These are phyloP conservation scores for Onychostruthus taczanowskii DNA, from an alignment of 2,113 vertebrate genomes.

Conservation along the genomic window DNA sequence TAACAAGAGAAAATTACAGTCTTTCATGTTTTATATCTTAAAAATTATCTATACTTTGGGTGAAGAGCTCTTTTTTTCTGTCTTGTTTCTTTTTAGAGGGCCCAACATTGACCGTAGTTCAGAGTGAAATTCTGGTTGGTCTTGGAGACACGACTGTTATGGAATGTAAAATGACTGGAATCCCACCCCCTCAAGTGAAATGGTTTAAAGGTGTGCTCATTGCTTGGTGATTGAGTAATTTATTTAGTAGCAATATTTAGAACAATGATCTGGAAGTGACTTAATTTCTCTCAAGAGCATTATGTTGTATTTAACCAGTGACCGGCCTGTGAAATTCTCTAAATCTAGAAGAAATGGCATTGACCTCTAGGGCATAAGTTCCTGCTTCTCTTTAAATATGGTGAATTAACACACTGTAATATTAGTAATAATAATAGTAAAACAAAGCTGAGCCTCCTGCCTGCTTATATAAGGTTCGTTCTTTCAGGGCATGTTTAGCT, in stretches of 20 bases:
- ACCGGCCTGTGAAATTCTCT: not conserved
- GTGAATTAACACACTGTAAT: not conserved
- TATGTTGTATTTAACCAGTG: constrained; percentile 22
- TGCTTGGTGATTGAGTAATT: not conserved
- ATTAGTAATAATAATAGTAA: not conserved
- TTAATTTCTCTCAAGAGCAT: constrained; percentile 19
- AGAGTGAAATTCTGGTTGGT: constrained; percentile 84
- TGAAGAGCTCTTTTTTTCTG: not conserved
- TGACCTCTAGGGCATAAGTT: not conserved
- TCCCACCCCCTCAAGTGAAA: constrained; percentile 84
- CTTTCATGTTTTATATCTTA: not conserved
- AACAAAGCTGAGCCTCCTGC: not conserved
- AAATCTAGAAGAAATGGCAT: not conserved
- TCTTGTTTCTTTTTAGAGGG: constrained; percentile 74
- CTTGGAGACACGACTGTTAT: constrained; percentile 86
- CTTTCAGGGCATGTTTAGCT: not conserved
- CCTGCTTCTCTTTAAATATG: not conserved
- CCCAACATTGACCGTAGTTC: constrained; percentile 80
- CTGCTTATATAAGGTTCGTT: not conserved
- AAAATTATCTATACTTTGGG: not conserved
- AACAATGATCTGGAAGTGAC: not conserved
- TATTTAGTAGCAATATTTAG: not conserved
- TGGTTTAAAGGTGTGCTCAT: constrained; percentile 93
- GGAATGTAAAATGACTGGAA: constrained; percentile 87
- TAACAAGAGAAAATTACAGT: not conserved